Percentiles rank a stretch among this genome's conserved stretches.
phyloP scores from a whole-genome alignment of 53 echinoderm and acorn worm species.

The Luidia sarsii region DNA sequence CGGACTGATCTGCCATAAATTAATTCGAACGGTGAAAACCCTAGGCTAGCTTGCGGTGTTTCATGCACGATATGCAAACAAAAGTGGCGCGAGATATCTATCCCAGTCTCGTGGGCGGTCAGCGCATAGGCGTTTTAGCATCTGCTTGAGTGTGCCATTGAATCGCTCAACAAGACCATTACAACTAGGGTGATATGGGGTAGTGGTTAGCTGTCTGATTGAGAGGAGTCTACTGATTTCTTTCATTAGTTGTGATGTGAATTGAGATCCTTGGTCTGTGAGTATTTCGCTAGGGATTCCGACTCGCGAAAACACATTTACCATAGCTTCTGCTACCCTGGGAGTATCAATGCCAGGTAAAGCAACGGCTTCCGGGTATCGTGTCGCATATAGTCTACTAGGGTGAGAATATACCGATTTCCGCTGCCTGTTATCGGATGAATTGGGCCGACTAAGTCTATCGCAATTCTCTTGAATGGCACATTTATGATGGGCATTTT shows the following conservation, averaged over 20 bases:
- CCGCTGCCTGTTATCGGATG: conserved; percentile 43
- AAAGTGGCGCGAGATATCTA: conserved; percentile 25
- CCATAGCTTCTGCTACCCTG: conserved; percentile 48
- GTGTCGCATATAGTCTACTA: conserved; percentile 58
- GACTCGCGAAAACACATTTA: conserved; percentile 39
- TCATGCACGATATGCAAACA: conserved; percentile 43
- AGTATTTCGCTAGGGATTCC: conserved; percentile 56
- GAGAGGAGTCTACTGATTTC: conserved; percentile 49
- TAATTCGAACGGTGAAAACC: conserved; percentile 55
- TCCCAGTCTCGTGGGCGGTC: conserved; percentile 56
- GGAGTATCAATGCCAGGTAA: conserved; percentile 48
- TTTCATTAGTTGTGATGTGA: conserved; percentile 47
- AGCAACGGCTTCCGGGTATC: conserved; percentile 32
- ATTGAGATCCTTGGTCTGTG: conserved; percentile 50
- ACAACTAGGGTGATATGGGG: conserved; percentile 25
- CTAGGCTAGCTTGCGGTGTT: conserved; percentile 32
- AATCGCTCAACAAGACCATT: conserved; percentile 57
- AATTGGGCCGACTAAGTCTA: conserved; percentile 62
- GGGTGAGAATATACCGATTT: conserved; percentile 46
- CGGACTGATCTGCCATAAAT: conserved; percentile 38
- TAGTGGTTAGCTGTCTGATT: conserved; percentile 32
- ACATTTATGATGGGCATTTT: conserved; percentile 53
- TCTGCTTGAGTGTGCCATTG: conserved; percentile 45
- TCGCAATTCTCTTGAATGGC: conserved; percentile 53
- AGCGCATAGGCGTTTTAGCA: conserved; percentile 56